phyloP scores from a whole-genome alignment of 2,797 vertebrate genomes.

The Austrolebias charrua region DNA sequence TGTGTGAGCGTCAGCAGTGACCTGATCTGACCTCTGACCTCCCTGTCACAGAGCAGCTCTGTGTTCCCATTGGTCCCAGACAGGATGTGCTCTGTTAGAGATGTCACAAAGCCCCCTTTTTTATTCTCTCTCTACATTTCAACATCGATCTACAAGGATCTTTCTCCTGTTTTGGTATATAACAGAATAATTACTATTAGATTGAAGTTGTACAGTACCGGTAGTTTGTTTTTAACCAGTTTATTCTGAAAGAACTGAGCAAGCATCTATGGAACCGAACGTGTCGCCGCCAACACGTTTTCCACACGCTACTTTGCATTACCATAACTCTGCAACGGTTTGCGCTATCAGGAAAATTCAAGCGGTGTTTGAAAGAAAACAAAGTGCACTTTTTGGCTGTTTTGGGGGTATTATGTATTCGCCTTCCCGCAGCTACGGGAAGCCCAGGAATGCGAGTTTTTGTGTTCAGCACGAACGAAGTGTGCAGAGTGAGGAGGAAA shows the following conservation, averaged over 20 bases:
- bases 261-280: too few relatives aligned
- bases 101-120: conserved; percentile 14
- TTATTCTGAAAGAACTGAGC: neutral
- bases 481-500: too few relatives aligned
- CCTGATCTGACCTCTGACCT: conserved; percentile 46
- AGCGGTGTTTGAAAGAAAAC: too few relatives aligned
- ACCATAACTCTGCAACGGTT: too few relatives aligned
- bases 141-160: neutral
- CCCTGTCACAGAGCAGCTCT: conserved; percentile 51
- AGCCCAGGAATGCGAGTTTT: too few relatives aligned
- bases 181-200: neutral
- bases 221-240: conserved; percentile 13
- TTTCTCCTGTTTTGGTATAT: neutral
- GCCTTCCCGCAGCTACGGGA: too few relatives aligned
- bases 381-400: too few relatives aligned
- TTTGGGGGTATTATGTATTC: too few relatives aligned
- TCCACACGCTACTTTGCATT: too few relatives aligned
- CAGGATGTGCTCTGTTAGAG: conserved; percentile 61
- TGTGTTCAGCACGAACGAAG: too few relatives aligned
- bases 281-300: too few relatives aligned
- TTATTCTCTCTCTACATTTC: neutral
- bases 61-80: conserved; percentile 48
- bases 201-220: conserved; percentile 1
- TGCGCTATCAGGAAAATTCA: too few relatives aligned
- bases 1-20: conserved; percentile 49